Base-by-base conservation (phyloP, 2,888 invertebrate species). In the Ametastegia equiseti region DNA sequence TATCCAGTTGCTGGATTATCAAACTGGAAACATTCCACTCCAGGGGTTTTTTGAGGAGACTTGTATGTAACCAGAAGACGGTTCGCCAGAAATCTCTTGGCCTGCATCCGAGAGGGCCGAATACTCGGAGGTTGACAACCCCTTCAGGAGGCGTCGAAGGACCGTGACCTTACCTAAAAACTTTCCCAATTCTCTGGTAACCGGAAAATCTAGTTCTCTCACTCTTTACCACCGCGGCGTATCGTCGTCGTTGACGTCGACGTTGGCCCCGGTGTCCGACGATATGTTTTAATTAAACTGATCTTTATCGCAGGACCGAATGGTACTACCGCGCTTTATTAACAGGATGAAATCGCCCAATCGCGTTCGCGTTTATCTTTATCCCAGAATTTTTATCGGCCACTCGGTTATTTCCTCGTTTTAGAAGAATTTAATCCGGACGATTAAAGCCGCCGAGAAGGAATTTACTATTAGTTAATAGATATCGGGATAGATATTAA, bases 161-260 rank as follows among this genome's bases (percentile, higher is more conserved):
- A 84, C 85, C 84, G 83, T 84, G 85, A 86, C 85, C 87, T 86
- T 85, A 82, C 84, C 84, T 82, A 87, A 86, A 86, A 86, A 84
- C 84, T 84, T 85, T 84, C 71, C 83, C 82, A 82, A 84, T 82
- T 86, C 84, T 86, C 84, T 84, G 83, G 84, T 84, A 86, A 86
- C 85, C 81, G 82, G 83, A 84, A 84, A 84, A 83, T 85, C 85
- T 85, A 84, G 84, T 84, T 85, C 84, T 85, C 84, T 73, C 81
- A 82, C 83, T 82, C 82, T 79, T 81, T 83, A 73, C 80, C 60
- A 83, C 79, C 81, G 57, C 71, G 81, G 82, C n/a, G 15, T 30
- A 36, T 65, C 36, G 83, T 81, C 83, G 83, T 81, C 5, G 19
- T 75, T 36, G 36, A 19, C 75, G 47, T 71, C 54, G n/a, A n/a